phyloP scores from a whole-genome alignment of 2,113 vertebrate genomes.

The Axis porcinus region DNA sequence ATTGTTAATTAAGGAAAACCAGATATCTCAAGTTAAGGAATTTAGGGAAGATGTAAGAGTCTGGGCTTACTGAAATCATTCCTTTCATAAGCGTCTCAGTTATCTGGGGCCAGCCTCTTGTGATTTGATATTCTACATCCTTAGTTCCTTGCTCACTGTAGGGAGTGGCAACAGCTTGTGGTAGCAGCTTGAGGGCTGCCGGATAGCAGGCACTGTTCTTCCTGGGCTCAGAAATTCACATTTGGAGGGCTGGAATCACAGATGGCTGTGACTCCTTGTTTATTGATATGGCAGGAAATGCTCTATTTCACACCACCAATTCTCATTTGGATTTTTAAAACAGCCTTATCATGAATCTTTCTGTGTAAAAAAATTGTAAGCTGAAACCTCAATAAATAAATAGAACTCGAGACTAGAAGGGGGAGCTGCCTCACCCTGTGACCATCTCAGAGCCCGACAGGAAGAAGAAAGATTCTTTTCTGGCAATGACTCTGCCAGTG shows the following conservation, averaged over 20 bases:
- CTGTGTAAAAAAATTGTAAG: not conserved
- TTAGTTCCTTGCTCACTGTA: not conserved
- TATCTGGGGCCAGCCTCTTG: not conserved
- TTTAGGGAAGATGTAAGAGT: not conserved
- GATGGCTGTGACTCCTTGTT: not conserved
- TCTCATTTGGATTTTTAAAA: not conserved
- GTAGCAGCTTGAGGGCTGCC: not conserved
- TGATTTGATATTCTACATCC: not conserved
- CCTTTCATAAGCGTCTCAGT: not conserved
- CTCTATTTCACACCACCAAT: not conserved
- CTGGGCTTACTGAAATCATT: not conserved
- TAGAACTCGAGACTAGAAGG: not conserved
- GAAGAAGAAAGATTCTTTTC: not conserved
- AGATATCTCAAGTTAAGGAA: not conserved
- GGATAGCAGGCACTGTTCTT: not conserved
- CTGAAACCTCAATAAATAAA: not conserved
- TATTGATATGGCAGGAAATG: not conserved
- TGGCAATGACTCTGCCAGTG: not conserved
- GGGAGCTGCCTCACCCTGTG: not conserved
- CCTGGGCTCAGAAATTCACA: not conserved
- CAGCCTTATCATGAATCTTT: not conserved
- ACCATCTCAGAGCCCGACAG: not conserved
- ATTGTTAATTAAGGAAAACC: not conserved
- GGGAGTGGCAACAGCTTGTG: not conserved
- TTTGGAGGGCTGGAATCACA: not conserved